Evolutionary conservation across 1,140 invertebrate genomes (phyloP).

Genomic region (Drosophila ohnishii): DNA sequence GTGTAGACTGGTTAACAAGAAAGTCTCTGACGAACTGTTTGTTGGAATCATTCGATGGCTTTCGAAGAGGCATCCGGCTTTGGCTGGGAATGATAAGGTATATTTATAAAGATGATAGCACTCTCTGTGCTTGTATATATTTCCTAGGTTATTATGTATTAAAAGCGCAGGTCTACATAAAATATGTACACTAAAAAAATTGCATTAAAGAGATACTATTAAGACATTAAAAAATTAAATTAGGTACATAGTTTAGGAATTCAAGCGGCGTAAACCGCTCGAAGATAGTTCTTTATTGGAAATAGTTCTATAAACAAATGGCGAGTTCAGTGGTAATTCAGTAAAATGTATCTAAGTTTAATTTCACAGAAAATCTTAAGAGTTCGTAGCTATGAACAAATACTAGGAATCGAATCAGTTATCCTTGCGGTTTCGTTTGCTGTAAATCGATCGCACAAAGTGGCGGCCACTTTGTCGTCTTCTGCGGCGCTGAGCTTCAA

Average conservation of each 20-base stretch:
- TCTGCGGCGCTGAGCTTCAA: slow-evolving; percentile 45
- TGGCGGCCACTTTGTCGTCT: slow-evolving; percentile 20
- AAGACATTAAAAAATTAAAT: background rate
- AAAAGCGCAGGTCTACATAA: too few relatives aligned
- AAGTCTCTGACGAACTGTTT: background rate
- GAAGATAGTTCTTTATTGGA: slow-evolving; percentile 11
- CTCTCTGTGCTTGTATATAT: too few relatives aligned
- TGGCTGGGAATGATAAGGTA: background rate
- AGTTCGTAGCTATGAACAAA: background rate
- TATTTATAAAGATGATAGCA: too few relatives aligned
- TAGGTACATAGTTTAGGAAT: background rate
- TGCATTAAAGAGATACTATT: background rate
- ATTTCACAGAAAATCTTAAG: slow-evolving; percentile 19
- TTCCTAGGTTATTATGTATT: too few relatives aligned
- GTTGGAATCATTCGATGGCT: background rate
- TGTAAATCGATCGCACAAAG: slow-evolving; percentile 61
- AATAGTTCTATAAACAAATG: slow-evolving; percentile 14
- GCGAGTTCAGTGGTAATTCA: slow-evolving; percentile 2
- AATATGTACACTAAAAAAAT: background rate
- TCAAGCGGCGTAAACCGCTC: background rate
- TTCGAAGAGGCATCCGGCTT: background rate
- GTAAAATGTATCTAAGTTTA: background rate
- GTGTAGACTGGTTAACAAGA: background rate
- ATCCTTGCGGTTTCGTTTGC: slow-evolving; percentile 28
- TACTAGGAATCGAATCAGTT: background rate